phyloP scores from a whole-genome alignment of 2,113 vertebrate species.

The Thermophis baileyi region DNA sequence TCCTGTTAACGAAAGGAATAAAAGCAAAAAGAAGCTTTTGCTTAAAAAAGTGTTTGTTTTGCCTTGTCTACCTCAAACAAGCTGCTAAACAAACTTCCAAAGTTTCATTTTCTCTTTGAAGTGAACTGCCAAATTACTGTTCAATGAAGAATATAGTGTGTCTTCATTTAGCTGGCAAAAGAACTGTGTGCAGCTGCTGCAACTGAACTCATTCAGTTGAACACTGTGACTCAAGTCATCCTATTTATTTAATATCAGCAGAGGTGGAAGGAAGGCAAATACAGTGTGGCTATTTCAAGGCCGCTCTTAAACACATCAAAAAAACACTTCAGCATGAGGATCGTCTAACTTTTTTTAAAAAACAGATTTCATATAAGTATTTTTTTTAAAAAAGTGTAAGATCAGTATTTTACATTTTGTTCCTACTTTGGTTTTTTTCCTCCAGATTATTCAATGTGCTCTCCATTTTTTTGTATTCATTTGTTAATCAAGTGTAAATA shows the following conservation, averaged over 20 bases:
- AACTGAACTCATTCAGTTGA: conserved; percentile 4
- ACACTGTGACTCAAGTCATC: conserved; percentile 23
- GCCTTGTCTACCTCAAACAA: conserved; percentile 22
- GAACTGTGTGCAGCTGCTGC: conserved; percentile 9
- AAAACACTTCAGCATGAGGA: background rate
- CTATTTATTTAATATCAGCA: conserved; percentile 26
- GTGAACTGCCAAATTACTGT: conserved; percentile 27
- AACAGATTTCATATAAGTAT: background rate
- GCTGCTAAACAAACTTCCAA: conserved; percentile 21
- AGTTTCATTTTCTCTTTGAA: conserved; percentile 33
- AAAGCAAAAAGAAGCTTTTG: conserved; percentile 13
- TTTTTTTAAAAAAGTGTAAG: background rate
- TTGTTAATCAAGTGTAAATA: background rate
- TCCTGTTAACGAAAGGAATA: conserved; percentile 14
- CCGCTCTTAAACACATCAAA: background rate
- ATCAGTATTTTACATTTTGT: background rate
- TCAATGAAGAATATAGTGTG: conserved; percentile 19
- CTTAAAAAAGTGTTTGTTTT: conserved; percentile 17
- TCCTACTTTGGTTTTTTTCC: background rate
- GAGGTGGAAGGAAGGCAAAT: background rate
- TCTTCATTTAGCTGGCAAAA: conserved; percentile 21
- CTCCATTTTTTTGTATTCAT: background rate
- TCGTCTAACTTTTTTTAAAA: background rate
- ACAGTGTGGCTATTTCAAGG: background rate
- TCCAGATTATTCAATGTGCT: background rate